Evolutionary conservation across 2,113 vertebrate genomes (phyloP).

Genomic region (Guaruba guarouba): DNA sequence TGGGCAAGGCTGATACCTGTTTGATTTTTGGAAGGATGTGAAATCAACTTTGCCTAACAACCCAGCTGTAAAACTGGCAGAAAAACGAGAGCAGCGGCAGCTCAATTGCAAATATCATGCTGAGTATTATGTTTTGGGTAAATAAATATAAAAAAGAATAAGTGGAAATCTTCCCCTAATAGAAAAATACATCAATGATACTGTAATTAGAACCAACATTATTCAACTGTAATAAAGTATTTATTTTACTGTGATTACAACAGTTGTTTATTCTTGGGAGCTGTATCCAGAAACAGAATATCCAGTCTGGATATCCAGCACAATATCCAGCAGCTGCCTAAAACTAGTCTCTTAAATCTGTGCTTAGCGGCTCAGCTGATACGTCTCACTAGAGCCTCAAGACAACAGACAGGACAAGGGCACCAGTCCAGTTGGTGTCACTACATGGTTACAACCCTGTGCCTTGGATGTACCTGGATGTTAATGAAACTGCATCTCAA

Average conservation of each 20-base stretch:
- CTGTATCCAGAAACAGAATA: slow-evolving; percentile 24
- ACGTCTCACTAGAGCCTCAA: not conserved
- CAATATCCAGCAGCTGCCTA: slow-evolving; percentile 12
- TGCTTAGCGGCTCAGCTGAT: not conserved
- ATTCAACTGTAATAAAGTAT: slow-evolving; percentile 42
- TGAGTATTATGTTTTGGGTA: slow-evolving; percentile 42
- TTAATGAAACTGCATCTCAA: not conserved
- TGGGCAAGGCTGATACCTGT: slow-evolving; percentile 21
- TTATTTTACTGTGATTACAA: slow-evolving; percentile 55
- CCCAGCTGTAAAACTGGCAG: slow-evolving; percentile 20
- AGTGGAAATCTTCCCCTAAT: slow-evolving; percentile 47
- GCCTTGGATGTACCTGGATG: not conserved
- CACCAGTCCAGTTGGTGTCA: not conserved
- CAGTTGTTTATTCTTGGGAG: slow-evolving; percentile 38
- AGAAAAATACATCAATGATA: slow-evolving; percentile 50
- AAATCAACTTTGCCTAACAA: not conserved
- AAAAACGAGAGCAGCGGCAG: slow-evolving; percentile 2
- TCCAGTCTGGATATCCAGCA: not conserved
- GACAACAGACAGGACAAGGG: not conserved
- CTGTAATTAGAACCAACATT: slow-evolving; percentile 58
- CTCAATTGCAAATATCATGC: slow-evolving; percentile 9
- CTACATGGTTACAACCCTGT: not conserved
- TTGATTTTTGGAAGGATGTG: not conserved
- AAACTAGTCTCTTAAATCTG: slow-evolving; percentile 6
- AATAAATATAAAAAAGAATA: slow-evolving; percentile 56